phyloP scores from a whole-genome alignment of 2,888 invertebrate genomes.

The Tubulanus polymorphus region DNA sequence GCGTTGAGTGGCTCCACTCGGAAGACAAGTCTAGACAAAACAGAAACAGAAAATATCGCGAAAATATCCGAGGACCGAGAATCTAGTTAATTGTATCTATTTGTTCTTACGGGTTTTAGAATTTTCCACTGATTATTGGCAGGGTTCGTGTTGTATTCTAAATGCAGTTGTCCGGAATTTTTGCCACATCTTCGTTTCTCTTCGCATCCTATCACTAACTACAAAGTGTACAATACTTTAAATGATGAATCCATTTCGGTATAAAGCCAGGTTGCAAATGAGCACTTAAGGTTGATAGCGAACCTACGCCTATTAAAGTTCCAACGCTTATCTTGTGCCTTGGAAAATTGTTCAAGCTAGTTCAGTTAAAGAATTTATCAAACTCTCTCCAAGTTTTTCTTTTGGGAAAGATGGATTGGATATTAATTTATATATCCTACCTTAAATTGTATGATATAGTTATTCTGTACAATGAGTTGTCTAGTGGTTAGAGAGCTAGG shows the following conservation, averaged over 20 bases:
- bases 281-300: too few relatives aligned
- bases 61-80: too few relatives aligned
- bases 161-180: slow-evolving; percentile 32
- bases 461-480: slow-evolving; percentile 50
- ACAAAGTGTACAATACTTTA: slow-evolving; percentile 10
- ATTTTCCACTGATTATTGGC: slow-evolving; percentile 44
- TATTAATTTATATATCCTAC: slow-evolving; percentile 33
- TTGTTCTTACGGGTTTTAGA: slow-evolving; percentile 40
- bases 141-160: slow-evolving; percentile 51
- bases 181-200: slow-evolving; percentile 34
- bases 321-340: too few relatives aligned
- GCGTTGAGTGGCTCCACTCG: slow-evolving; percentile 35
- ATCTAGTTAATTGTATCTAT: too few relatives aligned
- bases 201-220: slow-evolving; percentile 51
- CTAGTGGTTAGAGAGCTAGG: slow-evolving; percentile 47
- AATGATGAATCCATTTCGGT: neutral
- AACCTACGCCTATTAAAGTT: too few relatives aligned
- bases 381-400: neutral
- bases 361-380: neutral
- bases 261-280: neutral
- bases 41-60: neutral
- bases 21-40: slow-evolving; percentile 32
- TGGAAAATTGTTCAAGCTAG: too few relatives aligned
- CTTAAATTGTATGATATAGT: slow-evolving; percentile 54
- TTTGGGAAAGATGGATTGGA: too few relatives aligned